A percentile compares a stretch with the other conserved stretches of the same genome.
Evolutionary conservation across 2,888 invertebrate species (phyloP).

Genomic region (Rutpela maculata): DNA sequence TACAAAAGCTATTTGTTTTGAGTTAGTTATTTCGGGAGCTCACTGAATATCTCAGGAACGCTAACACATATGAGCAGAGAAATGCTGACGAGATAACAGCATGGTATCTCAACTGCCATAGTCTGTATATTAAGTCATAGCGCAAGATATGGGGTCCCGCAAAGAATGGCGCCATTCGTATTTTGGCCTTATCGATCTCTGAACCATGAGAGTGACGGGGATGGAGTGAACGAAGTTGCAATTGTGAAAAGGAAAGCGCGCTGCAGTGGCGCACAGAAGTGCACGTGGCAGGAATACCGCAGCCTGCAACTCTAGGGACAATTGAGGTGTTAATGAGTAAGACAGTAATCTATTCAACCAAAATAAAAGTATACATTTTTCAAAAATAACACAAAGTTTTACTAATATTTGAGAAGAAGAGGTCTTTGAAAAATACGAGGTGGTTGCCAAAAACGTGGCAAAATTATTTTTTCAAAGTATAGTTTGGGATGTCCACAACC

Average conservation of each 20-base stretch:
- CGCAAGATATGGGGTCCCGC: constrained; percentile 21
- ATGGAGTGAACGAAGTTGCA: constrained; percentile 14
- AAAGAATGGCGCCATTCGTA: constrained; percentile 46
- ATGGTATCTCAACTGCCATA: neutral
- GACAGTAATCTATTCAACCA: no score
- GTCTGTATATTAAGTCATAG: constrained; percentile 19
- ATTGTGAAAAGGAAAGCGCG: constrained; percentile 25
- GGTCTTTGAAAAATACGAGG: no score
- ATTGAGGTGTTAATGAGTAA: no score
- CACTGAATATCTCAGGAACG: neutral
- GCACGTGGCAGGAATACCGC: no score
- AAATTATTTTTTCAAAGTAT: no score
- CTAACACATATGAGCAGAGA: neutral
- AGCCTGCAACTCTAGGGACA: no score
- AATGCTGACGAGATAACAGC: neutral
- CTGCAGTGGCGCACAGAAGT: constrained; percentile 6
- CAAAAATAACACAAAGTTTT: no score
- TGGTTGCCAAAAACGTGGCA: no score
- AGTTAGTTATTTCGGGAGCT: constrained; percentile 1
- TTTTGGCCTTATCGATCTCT: constrained; percentile 46
- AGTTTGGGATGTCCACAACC: no score
- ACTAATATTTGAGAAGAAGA: no score
- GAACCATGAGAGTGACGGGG: constrained; percentile 8
- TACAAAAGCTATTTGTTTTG: neutral
- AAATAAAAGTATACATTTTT: no score